Percentiles rank a stretch among this genome's conserved stretches.
Evolutionary conservation across 2,113 vertebrate species (phyloP).

Genomic region (Rattus rattus): DNA sequence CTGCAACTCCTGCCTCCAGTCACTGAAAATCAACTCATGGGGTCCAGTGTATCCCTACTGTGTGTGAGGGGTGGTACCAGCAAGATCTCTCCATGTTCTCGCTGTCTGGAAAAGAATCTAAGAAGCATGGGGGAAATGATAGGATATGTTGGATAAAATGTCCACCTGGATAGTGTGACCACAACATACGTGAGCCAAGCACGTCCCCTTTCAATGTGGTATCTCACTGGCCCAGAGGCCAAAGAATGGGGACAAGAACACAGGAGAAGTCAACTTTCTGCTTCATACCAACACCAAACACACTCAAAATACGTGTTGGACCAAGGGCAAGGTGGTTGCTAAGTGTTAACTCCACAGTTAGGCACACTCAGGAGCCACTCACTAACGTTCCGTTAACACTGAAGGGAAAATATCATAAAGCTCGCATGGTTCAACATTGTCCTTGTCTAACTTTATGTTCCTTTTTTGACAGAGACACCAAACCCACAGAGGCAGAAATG

Average conservation of each 20-base stretch:
- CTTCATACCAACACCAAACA: not conserved
- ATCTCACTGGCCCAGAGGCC: not conserved
- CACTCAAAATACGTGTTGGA: not conserved
- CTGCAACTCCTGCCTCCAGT: not conserved
- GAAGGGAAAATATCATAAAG: not conserved
- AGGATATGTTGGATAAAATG: not conserved
- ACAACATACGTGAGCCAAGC: not conserved
- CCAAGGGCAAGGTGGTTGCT: not conserved
- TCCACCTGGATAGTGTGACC: not conserved
- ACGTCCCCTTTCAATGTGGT: not conserved
- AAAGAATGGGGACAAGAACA: not conserved
- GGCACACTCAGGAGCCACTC: conserved; percentile 4
- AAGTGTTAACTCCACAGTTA: not conserved
- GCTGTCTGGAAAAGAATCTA: not conserved
- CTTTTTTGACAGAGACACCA: conserved; percentile 54
- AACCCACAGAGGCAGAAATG: conserved; percentile 73
- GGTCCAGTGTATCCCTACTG: not conserved
- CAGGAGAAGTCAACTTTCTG: not conserved
- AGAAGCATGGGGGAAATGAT: not conserved
- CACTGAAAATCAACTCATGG: not conserved
- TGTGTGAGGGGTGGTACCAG: not conserved
- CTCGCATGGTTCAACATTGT: not conserved
- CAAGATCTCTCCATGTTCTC: not conserved
- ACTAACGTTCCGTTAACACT: not conserved
- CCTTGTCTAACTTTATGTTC: conserved; percentile 70